phyloP scores from a whole-genome alignment of 2,113 vertebrate species.

The Ophiodon elongatus region DNA sequence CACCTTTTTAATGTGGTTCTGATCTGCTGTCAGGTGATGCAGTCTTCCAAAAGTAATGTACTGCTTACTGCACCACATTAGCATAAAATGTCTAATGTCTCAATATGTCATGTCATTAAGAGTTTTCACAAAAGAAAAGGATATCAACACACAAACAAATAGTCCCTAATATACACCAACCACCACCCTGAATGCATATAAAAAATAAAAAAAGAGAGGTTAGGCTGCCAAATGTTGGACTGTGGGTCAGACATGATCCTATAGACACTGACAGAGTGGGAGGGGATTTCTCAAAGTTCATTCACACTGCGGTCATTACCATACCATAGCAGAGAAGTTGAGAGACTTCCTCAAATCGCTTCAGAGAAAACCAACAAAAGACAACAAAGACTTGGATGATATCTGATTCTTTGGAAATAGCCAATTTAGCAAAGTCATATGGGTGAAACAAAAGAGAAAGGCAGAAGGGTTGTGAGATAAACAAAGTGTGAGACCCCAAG shows the following conservation, averaged over 20 bases:
- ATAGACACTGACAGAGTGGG: slow-evolving; percentile 10
- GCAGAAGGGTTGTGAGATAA: slow-evolving; percentile 56
- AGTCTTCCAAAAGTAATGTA: background rate
- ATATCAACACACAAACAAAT: background rate
- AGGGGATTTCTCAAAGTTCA: slow-evolving; percentile 41
- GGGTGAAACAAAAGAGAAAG: slow-evolving; percentile 62
- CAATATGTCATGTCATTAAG: background rate
- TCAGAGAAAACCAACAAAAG: slow-evolving; percentile 43
- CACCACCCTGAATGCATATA: background rate
- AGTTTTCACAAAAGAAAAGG: background rate
- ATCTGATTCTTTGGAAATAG: slow-evolving; percentile 50
- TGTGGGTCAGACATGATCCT: slow-evolving; percentile 4
- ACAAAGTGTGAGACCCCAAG: slow-evolving; percentile 74
- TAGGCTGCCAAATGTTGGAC: background rate
- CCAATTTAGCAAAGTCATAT: slow-evolving; percentile 68
- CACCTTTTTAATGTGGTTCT: background rate
- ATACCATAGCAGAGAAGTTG: slow-evolving; percentile 34
- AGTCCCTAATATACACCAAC: background rate
- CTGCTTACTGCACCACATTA: background rate
- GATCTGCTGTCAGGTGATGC: background rate
- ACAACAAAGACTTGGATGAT: slow-evolving; percentile 32
- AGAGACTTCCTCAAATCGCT: slow-evolving; percentile 47
- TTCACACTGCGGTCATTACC: slow-evolving; percentile 4
- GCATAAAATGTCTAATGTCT: slow-evolving; percentile 6
- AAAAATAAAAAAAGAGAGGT: background rate